Conservation (phyloP, 2,113 vertebrate species). For the Misgurnus anguillicaudatus region DNA sequence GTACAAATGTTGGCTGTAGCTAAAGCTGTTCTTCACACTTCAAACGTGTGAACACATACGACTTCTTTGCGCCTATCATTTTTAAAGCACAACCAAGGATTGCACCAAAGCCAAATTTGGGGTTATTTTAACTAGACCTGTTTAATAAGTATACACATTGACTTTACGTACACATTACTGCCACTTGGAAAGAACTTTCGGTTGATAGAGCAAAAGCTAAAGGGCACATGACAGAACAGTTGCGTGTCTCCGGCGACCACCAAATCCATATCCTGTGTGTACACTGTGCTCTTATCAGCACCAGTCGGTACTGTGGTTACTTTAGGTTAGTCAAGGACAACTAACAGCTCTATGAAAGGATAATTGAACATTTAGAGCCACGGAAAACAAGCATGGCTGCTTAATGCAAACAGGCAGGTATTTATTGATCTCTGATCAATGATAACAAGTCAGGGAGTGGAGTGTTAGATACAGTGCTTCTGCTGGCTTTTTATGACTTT, state of each 20-base stretch:
- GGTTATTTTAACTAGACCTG: too few species aligned
- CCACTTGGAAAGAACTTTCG: not conserved
- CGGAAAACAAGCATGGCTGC: constrained; percentile 11
- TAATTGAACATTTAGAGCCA: constrained; percentile 32
- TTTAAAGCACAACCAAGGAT: not conserved
- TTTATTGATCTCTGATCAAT: constrained; percentile 23
- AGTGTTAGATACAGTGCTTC: not conserved
- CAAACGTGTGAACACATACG: not conserved
- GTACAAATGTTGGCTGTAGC: not conserved
- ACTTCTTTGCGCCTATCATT: not conserved
- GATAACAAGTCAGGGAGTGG: not conserved
- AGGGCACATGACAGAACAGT: not conserved
- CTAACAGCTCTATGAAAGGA: not conserved
- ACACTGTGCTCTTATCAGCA: constrained; percentile 55
- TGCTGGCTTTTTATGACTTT: constrained; percentile 5
- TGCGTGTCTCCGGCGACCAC: not conserved
- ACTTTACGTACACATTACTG: not conserved
- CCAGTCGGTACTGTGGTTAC: constrained; percentile 44
- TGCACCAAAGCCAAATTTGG: not conserved
- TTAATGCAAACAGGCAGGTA: not conserved
- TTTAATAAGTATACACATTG: too few species aligned
- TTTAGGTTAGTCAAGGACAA: constrained; percentile 30
- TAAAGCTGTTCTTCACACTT: not conserved
- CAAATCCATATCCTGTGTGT: constrained; percentile 42
- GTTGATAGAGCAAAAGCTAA: not conserved